These are phyloP conservation scores for Xestia xanthographa DNA, from an alignment of 2,888 invertebrate species.

Conservation along the genomic window DNA sequence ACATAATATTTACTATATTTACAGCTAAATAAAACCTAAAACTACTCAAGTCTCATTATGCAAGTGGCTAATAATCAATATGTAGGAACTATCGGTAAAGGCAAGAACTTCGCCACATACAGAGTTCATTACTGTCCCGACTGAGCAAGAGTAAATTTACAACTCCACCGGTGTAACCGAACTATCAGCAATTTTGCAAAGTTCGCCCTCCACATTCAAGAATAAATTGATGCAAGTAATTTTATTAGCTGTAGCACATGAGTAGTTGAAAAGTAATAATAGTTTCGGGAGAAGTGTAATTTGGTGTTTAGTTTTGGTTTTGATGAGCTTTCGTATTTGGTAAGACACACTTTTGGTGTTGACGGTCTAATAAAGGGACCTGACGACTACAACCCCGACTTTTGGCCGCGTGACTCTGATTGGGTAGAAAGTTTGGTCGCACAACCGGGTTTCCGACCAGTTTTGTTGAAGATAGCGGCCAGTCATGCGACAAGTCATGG, in stretches of 20 bases:
- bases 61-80: conserved; percentile 63
- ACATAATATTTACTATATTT: too few relatives aligned
- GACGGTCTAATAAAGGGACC: background rate
- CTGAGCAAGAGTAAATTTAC: conserved; percentile 60
- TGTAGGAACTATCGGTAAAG: conserved; percentile 60
- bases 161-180: conserved; percentile 59
- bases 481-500: background rate
- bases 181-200: conserved; percentile 66
- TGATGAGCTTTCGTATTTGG: background rate
- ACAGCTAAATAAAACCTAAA: background rate
- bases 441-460: background rate
- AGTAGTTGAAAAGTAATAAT: conserved; percentile 47
- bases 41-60: conserved; percentile 29
- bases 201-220: conserved; percentile 54
- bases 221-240: conserved; percentile 52
- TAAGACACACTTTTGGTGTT: conserved; percentile 16
- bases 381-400: background rate
- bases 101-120: conserved; percentile 61
- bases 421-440: background rate
- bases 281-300: conserved; percentile 35
- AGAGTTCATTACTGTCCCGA: conserved; percentile 70
- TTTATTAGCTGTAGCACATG: conserved; percentile 56
- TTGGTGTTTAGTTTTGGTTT: conserved; percentile 30
- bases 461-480: background rate
- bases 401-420: background rate